A percentile compares a stretch with the other conserved stretches of the same genome.
Evolutionary conservation across 2,888 invertebrate species (phyloP).

Genomic region (Aphodius granarius): DNA sequence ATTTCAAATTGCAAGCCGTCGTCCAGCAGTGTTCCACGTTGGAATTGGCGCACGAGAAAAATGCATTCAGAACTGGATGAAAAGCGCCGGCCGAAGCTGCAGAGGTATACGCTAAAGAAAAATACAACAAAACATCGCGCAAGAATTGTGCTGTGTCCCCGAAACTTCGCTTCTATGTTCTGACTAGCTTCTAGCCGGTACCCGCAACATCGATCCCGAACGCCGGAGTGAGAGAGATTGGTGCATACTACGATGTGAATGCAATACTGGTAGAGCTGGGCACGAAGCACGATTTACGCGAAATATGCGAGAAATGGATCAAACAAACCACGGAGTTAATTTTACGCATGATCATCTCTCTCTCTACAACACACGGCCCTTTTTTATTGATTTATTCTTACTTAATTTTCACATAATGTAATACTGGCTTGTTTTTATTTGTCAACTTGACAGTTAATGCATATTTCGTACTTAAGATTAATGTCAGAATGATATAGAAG

Average conservation of each 20-base stretch:
- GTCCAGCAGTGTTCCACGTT: background rate
- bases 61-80: background rate
- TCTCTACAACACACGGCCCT: background rate
- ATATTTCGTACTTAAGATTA: no score
- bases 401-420: no score
- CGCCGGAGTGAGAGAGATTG: no score
- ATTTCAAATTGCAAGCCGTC: background rate
- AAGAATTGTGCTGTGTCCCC: no score
- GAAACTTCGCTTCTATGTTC: no score
- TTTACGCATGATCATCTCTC: background rate
- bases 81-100: background rate
- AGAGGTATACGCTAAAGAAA: background rate
- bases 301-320: background rate
- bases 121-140: background rate
- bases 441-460: no score
- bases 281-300: background rate
- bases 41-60: background rate
- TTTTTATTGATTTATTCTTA: no score
- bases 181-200: no score
- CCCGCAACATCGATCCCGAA: no score
- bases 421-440: no score
- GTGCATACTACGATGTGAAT: background rate
- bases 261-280: background rate
- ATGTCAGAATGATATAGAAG: no score
- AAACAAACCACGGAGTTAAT: background rate